These are phyloP conservation scores for Sitta europaea DNA, from an alignment of 2,113 vertebrate species.

Conservation along the genomic window DNA sequence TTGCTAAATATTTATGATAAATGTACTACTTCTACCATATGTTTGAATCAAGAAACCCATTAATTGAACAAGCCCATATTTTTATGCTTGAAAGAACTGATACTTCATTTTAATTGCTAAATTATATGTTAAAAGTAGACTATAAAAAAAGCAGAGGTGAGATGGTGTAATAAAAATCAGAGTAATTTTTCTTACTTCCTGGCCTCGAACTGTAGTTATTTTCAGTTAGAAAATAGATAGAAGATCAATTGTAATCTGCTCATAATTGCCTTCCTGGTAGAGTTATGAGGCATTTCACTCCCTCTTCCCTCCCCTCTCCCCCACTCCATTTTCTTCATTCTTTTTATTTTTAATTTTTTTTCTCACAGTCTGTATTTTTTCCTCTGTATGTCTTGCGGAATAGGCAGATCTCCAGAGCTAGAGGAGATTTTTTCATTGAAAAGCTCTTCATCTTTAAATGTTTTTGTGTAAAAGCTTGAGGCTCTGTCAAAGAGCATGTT, in stretches of 20 bases:
- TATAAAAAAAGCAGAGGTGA: neutral
- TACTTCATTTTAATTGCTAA: neutral
- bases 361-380: neutral
- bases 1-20: conserved; percentile 5
- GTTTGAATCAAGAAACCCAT: neutral
- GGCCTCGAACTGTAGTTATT: neutral
- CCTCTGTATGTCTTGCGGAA: neutral
- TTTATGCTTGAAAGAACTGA: neutral
- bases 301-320: neutral
- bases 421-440: neutral
- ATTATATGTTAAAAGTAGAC: neutral
- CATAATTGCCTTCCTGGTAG: neutral
- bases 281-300: neutral
- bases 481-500: conserved; percentile 5
- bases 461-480: neutral
- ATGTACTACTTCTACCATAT: neutral
- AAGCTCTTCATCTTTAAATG: neutral
- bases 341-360: neutral
- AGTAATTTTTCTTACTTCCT: neutral
- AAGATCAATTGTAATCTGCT: conserved; percentile 33
- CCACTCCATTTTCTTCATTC: neutral
- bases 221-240: conserved; percentile 5
- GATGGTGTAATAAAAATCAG: neutral
- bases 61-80: neutral
- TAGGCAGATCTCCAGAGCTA: neutral